A percentile compares a stretch with the other conserved stretches of the same genome.
Conservation (phyloP, 2,113 vertebrate species). For the Zosterops pallidus region DNA sequence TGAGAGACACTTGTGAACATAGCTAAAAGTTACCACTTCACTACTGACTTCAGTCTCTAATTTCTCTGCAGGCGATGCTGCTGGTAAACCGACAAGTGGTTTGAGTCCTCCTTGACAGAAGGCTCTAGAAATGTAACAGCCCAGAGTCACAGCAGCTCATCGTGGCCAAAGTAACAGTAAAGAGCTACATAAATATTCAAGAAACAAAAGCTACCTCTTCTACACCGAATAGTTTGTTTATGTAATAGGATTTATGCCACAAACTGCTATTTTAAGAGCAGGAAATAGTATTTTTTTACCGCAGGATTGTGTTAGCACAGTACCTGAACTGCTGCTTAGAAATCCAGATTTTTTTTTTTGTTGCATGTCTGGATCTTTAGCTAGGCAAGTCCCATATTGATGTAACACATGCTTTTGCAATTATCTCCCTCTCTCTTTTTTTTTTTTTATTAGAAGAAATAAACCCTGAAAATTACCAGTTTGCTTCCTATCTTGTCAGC, state of each 20-base stretch:
- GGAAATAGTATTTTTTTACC: background rate
- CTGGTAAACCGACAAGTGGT: background rate
- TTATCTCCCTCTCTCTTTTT: background rate
- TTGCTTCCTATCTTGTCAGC: constrained; percentile 1
- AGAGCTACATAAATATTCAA: background rate
- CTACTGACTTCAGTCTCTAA: constrained; percentile 2
- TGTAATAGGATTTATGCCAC: background rate
- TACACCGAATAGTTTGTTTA: background rate
- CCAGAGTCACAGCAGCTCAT: background rate
- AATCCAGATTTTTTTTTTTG: background rate
- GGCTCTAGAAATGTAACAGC: background rate
- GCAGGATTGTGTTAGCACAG: background rate
- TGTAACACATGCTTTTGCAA: background rate
- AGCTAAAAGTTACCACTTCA: constrained; percentile 46
- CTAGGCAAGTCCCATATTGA: background rate
- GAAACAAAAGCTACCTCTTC: background rate
- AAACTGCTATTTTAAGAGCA: background rate
- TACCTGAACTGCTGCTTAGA: background rate
- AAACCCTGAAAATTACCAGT: background rate
- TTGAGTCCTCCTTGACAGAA: constrained; percentile 20
- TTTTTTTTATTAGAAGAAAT: background rate
- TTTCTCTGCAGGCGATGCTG: background rate
- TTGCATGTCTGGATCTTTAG: background rate
- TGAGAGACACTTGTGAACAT: constrained; percentile 26
- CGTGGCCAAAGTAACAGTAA: background rate